phyloP scores from a whole-genome alignment of 1,140 invertebrate species.

The Penaeus indicus region DNA sequence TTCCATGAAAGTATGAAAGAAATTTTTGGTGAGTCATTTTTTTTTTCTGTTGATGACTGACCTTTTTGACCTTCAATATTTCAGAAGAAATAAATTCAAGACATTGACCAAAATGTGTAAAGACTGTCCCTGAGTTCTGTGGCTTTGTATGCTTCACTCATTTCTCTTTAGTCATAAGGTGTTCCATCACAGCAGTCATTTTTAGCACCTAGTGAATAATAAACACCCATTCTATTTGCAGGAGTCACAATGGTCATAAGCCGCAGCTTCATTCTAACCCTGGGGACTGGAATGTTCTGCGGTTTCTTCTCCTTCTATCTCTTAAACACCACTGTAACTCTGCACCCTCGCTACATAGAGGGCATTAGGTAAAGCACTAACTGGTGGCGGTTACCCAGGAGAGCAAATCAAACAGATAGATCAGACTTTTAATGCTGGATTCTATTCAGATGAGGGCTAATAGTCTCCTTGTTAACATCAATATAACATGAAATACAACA shows the following conservation, averaged over 20 bases:
- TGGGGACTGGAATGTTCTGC: conserved; percentile 66
- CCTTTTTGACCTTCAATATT: too few relatives aligned
- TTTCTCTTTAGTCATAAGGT: not conserved
- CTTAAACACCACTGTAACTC: conserved; percentile 65
- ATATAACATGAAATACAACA: too few relatives aligned
- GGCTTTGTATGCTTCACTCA: not conserved
- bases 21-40: too few relatives aligned
- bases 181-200: not conserved
- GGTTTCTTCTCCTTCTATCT: conserved; percentile 67
- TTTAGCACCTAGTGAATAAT: not conserved
- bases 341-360: conserved; percentile 63
- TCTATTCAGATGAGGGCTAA: too few relatives aligned
- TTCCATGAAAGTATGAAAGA: too few relatives aligned
- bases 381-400: conserved; percentile 40
- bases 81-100: too few relatives aligned
- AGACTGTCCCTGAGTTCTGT: too few relatives aligned
- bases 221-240: conserved; percentile 36
- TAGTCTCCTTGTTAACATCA: too few relatives aligned
- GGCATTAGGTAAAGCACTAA: conserved; percentile 65
- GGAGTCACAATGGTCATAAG: conserved; percentile 56
- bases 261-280: conserved; percentile 65
- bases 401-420: not conserved
- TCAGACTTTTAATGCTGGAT: not conserved
- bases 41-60: too few relatives aligned
- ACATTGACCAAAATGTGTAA: too few relatives aligned